Base-by-base conservation (phyloP, 2,888 invertebrate genomes). In the Coleophora deauratella region DNA sequence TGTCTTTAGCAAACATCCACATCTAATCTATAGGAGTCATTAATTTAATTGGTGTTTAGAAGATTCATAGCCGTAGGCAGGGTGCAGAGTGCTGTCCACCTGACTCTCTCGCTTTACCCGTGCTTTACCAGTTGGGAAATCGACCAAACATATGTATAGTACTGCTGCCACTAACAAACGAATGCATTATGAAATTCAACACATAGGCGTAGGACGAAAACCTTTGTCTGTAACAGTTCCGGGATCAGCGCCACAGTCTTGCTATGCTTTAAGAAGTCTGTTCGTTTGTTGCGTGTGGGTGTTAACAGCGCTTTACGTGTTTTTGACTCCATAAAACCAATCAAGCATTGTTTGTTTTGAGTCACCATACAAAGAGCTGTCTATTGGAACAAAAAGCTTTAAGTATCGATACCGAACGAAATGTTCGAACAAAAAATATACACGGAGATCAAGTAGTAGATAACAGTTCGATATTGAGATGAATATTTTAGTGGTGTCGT, bases 401-500 rank as follows among this genome's bases (percentile, higher is more conserved):
- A n/a, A n/a, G n/a, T n/a, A n/a, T 11, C 13, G 13, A 9, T 34
- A 34, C 12, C 10, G 3, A 7, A 8, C 33, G 27, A 9, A 33
- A 21, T 35, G 33, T 34, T 34, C 15, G 37, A 38, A 42, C 40
- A 38, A 35, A 33, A 38, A 41, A 52, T 36, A 45, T 30, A 28
- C 40, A 48, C 45, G 43, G 42, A 54, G 55, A 44, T 38, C 48
- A 55, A 59, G 54, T 54, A 52, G 55, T 48, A 56, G 47, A 48
- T 55, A 50, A 61, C 59, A 62, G 67, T 65, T 70, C 67, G 62
- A 72, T 71, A 72, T 64, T 61, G 64, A 57, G 64, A 72, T 78
- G 72, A 80, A 79, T 81, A 78, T 77, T 79, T 73, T 62, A 79
- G 66, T 73, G 70, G 58, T 67, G 68, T 71, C 72, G 62, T 63